phyloP scores from a whole-genome alignment of 1,140 invertebrate genomes.

The Calycopis cecrops region DNA sequence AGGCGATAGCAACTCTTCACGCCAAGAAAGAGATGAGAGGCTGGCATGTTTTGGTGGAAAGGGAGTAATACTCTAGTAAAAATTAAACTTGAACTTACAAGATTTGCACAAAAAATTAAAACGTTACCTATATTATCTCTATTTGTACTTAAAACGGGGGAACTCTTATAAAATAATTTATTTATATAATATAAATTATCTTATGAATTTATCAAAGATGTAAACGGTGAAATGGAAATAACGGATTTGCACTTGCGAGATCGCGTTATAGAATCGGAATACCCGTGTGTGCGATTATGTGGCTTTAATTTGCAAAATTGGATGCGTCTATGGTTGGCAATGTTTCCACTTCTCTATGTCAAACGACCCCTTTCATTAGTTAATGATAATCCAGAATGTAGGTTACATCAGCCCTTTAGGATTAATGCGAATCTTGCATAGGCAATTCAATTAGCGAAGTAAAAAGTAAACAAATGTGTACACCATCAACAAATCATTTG shows the following conservation, averaged over 20 bases:
- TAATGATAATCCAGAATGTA: constrained; percentile 39
- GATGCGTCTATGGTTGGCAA: constrained; percentile 36
- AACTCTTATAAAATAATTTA: constrained; percentile 52
- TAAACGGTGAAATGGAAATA: constrained; percentile 46
- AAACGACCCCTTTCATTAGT: constrained; percentile 40
- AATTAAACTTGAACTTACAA: too few relatives aligned
- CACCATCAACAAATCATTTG: too few relatives aligned
- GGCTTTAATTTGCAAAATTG: constrained; percentile 53
- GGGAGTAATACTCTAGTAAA: too few relatives aligned
- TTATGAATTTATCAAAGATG: constrained; percentile 51
- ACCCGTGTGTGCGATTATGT: constrained; percentile 36
- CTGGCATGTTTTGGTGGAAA: too few relatives aligned
- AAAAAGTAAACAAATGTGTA: too few relatives aligned
- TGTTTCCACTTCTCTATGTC: constrained; percentile 38
- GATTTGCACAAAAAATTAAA: too few relatives aligned
- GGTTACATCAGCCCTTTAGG: constrained; percentile 18
- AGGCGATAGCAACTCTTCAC: too few relatives aligned
- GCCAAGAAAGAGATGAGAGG: too few relatives aligned
- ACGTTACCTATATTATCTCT: too few relatives aligned
- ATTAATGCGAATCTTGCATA: too few relatives aligned
- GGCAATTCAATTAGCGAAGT: too few relatives aligned
- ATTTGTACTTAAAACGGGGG: constrained; percentile 4
- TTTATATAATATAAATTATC: constrained; percentile 44
- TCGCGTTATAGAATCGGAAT: too few relatives aligned
- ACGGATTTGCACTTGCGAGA: constrained; percentile 35